Conservation (phyloP, 2,113 vertebrate species). For the Psittacula cyanocephala region DNA sequence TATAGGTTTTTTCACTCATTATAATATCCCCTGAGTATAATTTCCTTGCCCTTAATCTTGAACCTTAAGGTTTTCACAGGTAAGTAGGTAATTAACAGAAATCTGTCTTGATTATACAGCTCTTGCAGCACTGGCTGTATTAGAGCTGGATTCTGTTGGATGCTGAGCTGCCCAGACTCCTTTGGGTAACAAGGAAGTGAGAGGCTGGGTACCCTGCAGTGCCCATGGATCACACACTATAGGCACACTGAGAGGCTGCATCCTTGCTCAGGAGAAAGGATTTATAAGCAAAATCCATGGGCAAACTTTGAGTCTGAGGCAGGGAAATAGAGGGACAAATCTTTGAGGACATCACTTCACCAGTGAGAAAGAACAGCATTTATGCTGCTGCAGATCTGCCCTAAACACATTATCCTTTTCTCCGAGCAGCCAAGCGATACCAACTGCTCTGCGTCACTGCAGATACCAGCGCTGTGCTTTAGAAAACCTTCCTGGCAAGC, state of each 20-base stretch:
- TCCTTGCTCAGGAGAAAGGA: background rate
- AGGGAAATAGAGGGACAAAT: background rate
- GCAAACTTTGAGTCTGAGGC: background rate
- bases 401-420: background rate
- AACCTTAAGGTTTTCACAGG: background rate
- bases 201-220: rapidly evolving
- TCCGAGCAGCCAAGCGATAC: background rate
- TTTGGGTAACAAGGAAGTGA: background rate
- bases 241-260: background rate
- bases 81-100: slow-evolving; percentile 26
- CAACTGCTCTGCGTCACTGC: rapidly evolving
- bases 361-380: background rate
- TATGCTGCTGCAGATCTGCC: background rate
- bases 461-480: rapidly evolving
- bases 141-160: background rate
- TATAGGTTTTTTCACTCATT: slow-evolving; percentile 21
- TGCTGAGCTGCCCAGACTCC: background rate
- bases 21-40: background rate
- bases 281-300: background rate
- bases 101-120: background rate
- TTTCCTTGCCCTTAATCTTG: slow-evolving; percentile 19
- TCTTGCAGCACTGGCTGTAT: background rate
- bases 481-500: background rate
- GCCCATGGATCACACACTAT: background rate
- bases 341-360: background rate